A percentile compares a stretch with the other conserved stretches of the same genome.
Evolutionary conservation across 2,797 vertebrate genomes (phyloP).

Genomic region (Erethizon dorsatum): DNA sequence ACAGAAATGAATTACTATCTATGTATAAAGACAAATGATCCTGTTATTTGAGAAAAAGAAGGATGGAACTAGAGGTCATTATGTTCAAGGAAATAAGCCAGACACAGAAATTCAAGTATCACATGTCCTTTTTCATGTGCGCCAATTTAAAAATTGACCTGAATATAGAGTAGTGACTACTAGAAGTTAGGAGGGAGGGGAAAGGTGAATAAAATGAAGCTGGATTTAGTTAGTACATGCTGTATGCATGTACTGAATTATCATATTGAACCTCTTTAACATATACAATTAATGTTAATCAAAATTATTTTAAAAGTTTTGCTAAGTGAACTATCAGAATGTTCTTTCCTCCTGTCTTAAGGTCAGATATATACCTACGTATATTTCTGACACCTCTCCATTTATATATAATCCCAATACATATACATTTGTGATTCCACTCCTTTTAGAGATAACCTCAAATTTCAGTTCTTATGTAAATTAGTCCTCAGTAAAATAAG

Average conservation of each 20-base stretch:
- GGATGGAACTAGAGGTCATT: background rate
- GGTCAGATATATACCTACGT: background rate
- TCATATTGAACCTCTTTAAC: too few relatives aligned
- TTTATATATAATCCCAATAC: constrained; percentile 48
- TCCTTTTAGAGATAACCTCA: constrained; percentile 58
- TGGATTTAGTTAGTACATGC: background rate
- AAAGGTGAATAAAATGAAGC: background rate
- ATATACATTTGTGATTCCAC: background rate
- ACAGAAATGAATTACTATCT: background rate
- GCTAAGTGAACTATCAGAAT: background rate
- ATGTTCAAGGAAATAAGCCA: background rate
- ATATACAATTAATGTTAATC: background rate
- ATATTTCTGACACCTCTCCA: background rate
- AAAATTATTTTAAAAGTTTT: background rate
- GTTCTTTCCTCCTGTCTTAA: background rate
- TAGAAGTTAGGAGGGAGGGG: background rate
- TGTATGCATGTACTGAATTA: background rate
- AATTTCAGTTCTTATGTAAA: constrained; percentile 44
- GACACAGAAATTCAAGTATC: background rate
- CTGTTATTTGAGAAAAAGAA: background rate
- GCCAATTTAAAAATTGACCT: background rate
- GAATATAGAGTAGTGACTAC: background rate
- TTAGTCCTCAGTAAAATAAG: background rate
- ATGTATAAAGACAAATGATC: background rate
- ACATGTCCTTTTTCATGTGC: too few relatives aligned